Percentiles rank a stretch among this genome's conserved stretches.
phyloP scores from a whole-genome alignment of 2,888 invertebrate species.

The Drosophila ochracea region DNA sequence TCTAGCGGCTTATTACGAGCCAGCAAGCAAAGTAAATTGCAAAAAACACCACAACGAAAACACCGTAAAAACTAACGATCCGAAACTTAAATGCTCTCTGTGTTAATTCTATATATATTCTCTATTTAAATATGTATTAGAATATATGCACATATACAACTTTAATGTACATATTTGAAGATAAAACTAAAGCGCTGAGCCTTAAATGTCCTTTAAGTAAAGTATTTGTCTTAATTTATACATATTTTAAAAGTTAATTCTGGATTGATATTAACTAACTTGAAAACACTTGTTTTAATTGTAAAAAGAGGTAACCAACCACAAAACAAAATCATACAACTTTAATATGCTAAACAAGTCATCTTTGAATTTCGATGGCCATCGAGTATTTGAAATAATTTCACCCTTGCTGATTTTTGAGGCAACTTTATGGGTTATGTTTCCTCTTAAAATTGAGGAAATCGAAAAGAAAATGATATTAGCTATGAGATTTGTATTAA shows the following conservation, averaged over 20 bases:
- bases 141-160: background rate
- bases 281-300: background rate
- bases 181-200: slow-evolving; percentile 13
- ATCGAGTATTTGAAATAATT: background rate
- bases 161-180: background rate
- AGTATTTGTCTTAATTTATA: too few species aligned
- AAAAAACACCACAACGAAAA: slow-evolving; percentile 37
- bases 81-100: slow-evolving; percentile 37
- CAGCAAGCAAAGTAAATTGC: slow-evolving; percentile 73
- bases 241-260: too few species aligned
- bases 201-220: slow-evolving; percentile 6
- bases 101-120: background rate
- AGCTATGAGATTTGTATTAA: too few species aligned
- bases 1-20: slow-evolving; percentile 76
- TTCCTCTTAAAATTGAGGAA: background rate
- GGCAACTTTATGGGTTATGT: background rate
- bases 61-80: background rate
- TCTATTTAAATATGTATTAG: background rate
- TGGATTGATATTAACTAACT: background rate
- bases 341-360: background rate
- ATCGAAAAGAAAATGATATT: background rate
- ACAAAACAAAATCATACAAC: background rate
- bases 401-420: background rate
- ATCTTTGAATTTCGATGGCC: background rate
- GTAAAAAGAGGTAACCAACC: background rate